phyloP scores from a whole-genome alignment of 2,797 vertebrate genomes.

The Ibycter americanus region DNA sequence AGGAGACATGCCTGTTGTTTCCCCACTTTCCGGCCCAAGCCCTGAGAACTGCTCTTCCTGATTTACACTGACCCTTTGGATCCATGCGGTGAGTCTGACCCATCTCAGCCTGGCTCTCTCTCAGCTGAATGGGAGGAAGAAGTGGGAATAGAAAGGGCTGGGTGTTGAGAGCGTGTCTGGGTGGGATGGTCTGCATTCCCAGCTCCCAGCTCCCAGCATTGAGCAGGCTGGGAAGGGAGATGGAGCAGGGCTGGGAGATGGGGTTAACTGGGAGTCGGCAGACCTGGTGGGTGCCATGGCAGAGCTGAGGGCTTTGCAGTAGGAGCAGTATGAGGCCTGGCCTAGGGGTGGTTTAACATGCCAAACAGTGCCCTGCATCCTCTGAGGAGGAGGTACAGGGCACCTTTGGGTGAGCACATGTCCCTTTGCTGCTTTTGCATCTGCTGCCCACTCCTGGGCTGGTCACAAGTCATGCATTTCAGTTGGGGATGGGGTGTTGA shows the following conservation, averaged over 20 bases:
- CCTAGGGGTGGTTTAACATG: neutral
- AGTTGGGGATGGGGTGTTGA: rapidly evolving
- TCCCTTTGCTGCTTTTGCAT: neutral
- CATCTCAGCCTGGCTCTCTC: neutral
- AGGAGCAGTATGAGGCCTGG: neutral
- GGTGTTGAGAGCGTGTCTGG: neutral
- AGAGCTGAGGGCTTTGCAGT: neutral
- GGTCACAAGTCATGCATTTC: neutral
- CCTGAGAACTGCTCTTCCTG: neutral
- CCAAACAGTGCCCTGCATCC: neutral
- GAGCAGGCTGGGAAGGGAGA: neutral
- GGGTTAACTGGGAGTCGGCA: neutral
- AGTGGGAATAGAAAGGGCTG: neutral
- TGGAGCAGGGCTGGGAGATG: neutral
- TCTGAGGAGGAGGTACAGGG: neutral
- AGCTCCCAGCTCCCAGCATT: neutral
- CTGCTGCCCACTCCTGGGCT: neutral
- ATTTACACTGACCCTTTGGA: neutral
- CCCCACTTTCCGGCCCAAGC: neutral
- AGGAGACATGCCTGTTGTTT: neutral
- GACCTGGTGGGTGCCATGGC: neutral
- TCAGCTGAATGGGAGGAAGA: neutral
- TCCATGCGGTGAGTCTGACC: neutral
- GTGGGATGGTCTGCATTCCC: neutral
- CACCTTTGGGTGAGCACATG: neutral